Evolutionary conservation across 2,113 vertebrate genomes (phyloP), one percentile per base, ranked within the genome.

Genomic region (Oreochromis tanganicae): DNA sequence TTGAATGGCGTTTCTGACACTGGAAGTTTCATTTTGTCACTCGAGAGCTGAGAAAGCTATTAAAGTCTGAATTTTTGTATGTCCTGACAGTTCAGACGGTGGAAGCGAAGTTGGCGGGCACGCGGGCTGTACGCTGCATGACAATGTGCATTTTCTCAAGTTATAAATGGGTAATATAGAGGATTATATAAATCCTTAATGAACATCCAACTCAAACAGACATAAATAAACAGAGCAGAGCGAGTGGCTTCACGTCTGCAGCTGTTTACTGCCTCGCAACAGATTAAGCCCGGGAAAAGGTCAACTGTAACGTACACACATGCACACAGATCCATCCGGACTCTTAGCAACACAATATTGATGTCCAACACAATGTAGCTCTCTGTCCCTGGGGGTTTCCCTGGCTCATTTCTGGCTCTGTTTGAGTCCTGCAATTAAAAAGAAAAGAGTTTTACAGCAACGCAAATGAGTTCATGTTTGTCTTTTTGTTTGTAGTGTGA

Each of bases 251-350:
- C 57, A 59, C 80, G 48, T 90, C 88, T 84, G 90, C 73, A 41
- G 81, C 82, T 19, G 32, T 89, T 83, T 92, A 80, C 87, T 16
- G 79, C 75, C 88, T 78, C 12, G 71, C 50, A 55, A 82, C 48
- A 83, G 88, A 66, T 50, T 55, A 29, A 66, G 56, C 9, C 63
- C 5, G 41, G 81, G 52, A 48, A 88, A 94, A 94, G 88, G 88
- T 88, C 86, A 91, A 52, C 66, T 61, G 63, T 43, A 46, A 38
- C 50, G 80, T 75, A 86, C 63, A 85, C 80, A 86, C 54, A 52
- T 13, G 78, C 85, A 68, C 61, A 29, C 73, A 55, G 14, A 24
- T 56, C 21, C 54, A 68, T 75, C 48, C 12, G 32, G 59, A 71
- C 78, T 71, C 92, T 55, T 59, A 85, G 86, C 84, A 88, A 90